Base-by-base conservation (phyloP, 2,888 invertebrate genomes). In the Pristionchus exspectatus region DNA sequence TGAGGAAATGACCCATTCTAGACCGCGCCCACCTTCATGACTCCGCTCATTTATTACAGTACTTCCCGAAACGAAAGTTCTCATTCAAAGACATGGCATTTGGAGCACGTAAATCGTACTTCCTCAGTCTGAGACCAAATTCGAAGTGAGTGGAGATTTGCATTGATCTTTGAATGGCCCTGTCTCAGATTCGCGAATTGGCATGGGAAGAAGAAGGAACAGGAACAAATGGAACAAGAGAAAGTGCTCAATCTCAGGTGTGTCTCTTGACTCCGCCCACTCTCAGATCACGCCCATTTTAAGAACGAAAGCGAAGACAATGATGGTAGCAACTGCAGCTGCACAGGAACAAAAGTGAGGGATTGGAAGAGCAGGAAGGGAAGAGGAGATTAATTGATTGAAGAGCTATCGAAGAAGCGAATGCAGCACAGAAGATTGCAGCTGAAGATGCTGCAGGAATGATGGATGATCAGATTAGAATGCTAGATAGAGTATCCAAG, bases 91-190 rank as follows among this genome's bases (percentile, higher is more conserved):
- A 89, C 63, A 90, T 90, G 91, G 90, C 89, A 14, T 91, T 91
- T 84, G 91, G 91, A 9, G 91, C 90, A 54, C 83, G 90, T 14
- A 91, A 91, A 59, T 90, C 91, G 33, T 89, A 90, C 84, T 91
- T 85, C 38, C 89, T 91, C 81, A 72, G 66, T 50, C 74, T 90
- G 27, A 88, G 91, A 21, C 91, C 91, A 38, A 91, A 91, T 30
- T 86, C 90, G 27, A 86, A 87, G 84, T 91, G 88, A 81, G 91
- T 89, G 24, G 5, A 56, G 27, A 27, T 16, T 9, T 50, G 12
- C 2, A 7, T 50, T 66, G 27, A 18, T 21, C 24, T 74, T 56
- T 54, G 44, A 56, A 24, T 33, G 30, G 44, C 69, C 33, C 63
- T 72, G 3, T 88, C 14, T 38, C 89, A 89, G 81, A 21, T 89